Base-by-base conservation (phyloP, 1,140 invertebrate genomes). In the Eumaeus atala region DNA sequence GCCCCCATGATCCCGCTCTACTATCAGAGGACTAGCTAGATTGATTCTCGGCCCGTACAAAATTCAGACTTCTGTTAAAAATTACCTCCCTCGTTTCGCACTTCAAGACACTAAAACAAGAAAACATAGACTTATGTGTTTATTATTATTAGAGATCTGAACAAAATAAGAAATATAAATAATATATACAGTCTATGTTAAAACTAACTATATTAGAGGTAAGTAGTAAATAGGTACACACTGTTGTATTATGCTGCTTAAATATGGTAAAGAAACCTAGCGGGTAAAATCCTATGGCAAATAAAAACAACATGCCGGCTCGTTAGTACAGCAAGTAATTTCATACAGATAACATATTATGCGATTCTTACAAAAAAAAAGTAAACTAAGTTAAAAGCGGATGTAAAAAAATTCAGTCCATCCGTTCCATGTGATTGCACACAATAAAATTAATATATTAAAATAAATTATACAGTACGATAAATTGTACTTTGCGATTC, bases 131-230 rank as follows among this genome's bases (percentile, higher is more conserved):
- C 84, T 87, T 87, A 87, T 78, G 82, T 84, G 80, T 87, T 87
- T 87, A 87, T 87, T 87, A 87, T 84, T 87, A 87, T 87, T 87
- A 87, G 84, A 87, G 84, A 87, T 87, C 84, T 87, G 84, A 87
- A 87, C 84, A 87, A 84, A 86, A 87, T 87, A 87, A 78, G 80
- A 84, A 84, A 85, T 84, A 71, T 82, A 87, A 87, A 78, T 87
- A 74, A 87, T 87, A 87, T 87, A 80, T 87, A 87, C 84, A 84
- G 84, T 84, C 80, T 84, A 84, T 84, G 81, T 87, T 84, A 84
- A 83, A 84, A 79, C 73, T 82, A 86, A 84, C 79, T 84, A 86
- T 81, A 79, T 80, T 80, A 83, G 64, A 83, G 68, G 79, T 84
- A 83, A 84, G 79, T n/a, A n/a, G n/a, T 81, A 80, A 85, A 82